These are phyloP conservation scores for Panurus biarmicus DNA, from an alignment of 2,113 vertebrate species.

Conservation along the genomic window DNA sequence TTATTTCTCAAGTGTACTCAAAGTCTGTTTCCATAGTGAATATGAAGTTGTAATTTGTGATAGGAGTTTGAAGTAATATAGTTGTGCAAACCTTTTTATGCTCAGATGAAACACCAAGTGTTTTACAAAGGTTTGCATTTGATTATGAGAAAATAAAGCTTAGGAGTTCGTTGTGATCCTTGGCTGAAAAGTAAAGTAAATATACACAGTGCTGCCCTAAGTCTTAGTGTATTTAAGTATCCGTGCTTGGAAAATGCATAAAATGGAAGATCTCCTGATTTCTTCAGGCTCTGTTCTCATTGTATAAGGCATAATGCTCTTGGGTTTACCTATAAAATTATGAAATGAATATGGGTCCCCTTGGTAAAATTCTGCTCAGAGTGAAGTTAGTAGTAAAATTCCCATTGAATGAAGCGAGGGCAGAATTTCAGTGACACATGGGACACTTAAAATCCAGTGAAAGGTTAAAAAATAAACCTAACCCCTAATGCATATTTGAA, in stretches of 20 bases:
- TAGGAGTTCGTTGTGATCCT: neutral
- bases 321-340: neutral
- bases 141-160: neutral
- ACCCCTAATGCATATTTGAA: neutral
- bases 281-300: neutral
- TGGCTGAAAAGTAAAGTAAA: neutral
- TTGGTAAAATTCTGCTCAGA: neutral
- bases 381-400: neutral
- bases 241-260: neutral
- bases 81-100: neutral
- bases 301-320: neutral
- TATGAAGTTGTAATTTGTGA: neutral
- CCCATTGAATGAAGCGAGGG: neutral
- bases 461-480: neutral
- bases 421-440: neutral
- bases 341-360: neutral
- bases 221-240: neutral
- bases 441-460: neutral
- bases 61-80: neutral
- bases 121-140: neutral
- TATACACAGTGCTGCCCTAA: neutral
- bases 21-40: slow-evolving; percentile 33
- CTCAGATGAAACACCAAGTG: neutral
- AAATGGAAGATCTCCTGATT: neutral
- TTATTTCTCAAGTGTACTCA: slow-evolving; percentile 45